Conservation (phyloP, 2,888 invertebrate genomes). For the Exocentrus adspersus region DNA sequence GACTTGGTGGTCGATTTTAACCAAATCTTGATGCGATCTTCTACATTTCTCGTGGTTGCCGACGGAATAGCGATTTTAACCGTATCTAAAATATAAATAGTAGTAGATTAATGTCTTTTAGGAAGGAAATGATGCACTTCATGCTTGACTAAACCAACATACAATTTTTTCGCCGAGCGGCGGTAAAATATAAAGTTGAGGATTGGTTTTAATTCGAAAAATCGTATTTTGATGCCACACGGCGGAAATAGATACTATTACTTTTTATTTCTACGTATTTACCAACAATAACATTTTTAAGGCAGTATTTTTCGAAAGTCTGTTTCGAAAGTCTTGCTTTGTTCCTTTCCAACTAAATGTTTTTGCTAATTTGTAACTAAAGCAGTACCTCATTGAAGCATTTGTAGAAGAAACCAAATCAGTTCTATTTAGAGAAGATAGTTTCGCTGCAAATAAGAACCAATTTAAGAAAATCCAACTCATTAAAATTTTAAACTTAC, state of each 20-base stretch:
- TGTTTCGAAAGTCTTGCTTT: slow-evolving; percentile 8
- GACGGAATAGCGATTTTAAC: neutral
- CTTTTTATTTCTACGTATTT: neutral
- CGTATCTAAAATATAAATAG: neutral
- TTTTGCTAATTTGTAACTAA: slow-evolving; percentile 1
- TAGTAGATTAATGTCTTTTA: neutral
- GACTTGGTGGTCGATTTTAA: slow-evolving; percentile 4
- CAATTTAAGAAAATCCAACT: too few species aligned
- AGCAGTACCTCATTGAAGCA: neutral
- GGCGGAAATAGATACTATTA: too few species aligned
- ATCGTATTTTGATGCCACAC: too few species aligned
- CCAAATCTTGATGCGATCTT: slow-evolving; percentile 6
- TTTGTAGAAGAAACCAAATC: slow-evolving; percentile 2
- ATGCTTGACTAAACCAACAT: too few species aligned
- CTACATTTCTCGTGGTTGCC: slow-evolving; percentile 2
- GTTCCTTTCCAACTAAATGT: slow-evolving; percentile 5
- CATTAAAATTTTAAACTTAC: slow-evolving; percentile 7
- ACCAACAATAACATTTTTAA: slow-evolving; percentile 6
- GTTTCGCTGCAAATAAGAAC: too few species aligned
- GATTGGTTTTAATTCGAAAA: too few species aligned
- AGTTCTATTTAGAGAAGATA: slow-evolving; percentile 5
- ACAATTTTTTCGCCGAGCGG: too few species aligned
- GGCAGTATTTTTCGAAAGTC: slow-evolving; percentile 1
- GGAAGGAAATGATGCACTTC: too few species aligned
- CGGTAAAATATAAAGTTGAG: too few species aligned